Evolutionary conservation across 2,113 vertebrate species (phyloP).

Genomic region (Cacatua alba): DNA sequence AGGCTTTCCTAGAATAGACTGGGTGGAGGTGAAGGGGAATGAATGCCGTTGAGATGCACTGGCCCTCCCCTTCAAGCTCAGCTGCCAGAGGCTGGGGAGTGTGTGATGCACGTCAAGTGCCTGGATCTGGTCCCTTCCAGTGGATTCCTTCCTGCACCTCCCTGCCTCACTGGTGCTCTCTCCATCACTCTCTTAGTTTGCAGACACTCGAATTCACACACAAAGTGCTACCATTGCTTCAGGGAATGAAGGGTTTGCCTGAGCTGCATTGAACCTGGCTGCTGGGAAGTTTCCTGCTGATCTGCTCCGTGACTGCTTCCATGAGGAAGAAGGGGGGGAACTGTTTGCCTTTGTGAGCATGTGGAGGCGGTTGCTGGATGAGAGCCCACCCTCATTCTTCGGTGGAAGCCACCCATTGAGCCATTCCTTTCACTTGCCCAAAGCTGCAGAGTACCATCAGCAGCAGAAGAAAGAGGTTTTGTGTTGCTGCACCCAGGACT

Average conservation of each 20-base stretch:
- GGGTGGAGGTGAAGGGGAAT: neutral
- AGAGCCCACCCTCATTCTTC: neutral
- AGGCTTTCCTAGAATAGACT: slow-evolving; percentile 17
- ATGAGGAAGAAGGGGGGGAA: neutral
- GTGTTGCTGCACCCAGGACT: neutral
- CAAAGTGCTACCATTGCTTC: neutral
- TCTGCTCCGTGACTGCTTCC: neutral
- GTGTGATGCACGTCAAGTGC: rapidly evolving
- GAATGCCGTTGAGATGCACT: neutral
- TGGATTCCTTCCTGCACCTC: neutral
- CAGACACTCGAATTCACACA: rapidly evolving
- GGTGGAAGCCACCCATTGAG: neutral
- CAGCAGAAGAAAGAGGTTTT: neutral
- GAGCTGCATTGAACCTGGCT: neutral
- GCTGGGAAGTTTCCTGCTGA: neutral
- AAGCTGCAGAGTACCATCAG: neutral
- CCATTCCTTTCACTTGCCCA: neutral
- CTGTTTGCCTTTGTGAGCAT: neutral
- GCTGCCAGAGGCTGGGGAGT: neutral
- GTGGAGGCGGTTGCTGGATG: neutral
- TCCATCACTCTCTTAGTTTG: neutral
- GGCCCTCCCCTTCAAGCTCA: rapidly evolving
- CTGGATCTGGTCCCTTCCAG: neutral
- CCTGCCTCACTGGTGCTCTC: neutral
- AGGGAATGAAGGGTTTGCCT: neutral